Evolutionary conservation across 2,888 invertebrate species (phyloP).

Genomic region (Drosophila cyrtoloma): DNA sequence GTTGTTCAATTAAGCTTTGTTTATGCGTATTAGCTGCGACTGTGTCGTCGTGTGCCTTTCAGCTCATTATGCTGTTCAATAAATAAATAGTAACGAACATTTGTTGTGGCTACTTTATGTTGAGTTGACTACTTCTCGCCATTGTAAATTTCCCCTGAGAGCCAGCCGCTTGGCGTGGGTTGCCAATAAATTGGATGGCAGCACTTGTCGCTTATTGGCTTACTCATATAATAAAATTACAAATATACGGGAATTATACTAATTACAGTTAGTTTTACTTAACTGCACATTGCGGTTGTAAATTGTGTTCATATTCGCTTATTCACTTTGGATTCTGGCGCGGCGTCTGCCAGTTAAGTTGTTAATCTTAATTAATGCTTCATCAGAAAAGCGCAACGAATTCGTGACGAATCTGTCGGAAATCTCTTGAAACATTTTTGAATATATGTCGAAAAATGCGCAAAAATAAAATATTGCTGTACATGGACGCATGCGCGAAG

Average conservation of each 20-base stretch:
- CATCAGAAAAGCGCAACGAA: conserved; percentile 23
- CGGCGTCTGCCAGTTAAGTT: conserved; percentile 18
- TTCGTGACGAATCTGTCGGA: conserved; percentile 13
- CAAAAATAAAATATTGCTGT: conserved; percentile 12
- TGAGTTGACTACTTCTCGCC: conserved; percentile 5
- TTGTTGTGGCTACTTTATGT: conserved; percentile 45
- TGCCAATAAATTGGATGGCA: conserved; percentile 39
- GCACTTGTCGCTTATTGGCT: conserved; percentile 46
- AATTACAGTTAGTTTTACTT: conserved; percentile 52
- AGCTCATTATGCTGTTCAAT: conserved; percentile 51
- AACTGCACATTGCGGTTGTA: conserved; percentile 26
- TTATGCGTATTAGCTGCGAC: conserved; percentile 58
- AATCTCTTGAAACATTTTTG: conserved; percentile 3
- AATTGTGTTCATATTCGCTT: conserved; percentile 18
- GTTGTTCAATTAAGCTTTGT: conserved; percentile 61
- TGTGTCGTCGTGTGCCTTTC: conserved; percentile 39
- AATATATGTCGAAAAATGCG: not conserved
- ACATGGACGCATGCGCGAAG: conserved; percentile 63
- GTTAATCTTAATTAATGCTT: conserved; percentile 34
- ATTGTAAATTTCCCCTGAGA: conserved; percentile 40
- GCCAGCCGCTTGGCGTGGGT: conserved; percentile 19
- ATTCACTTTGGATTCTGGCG: conserved; percentile 38
- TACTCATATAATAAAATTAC: conserved; percentile 5
- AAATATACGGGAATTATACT: conserved; percentile 22
- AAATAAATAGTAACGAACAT: conserved; percentile 18